Evolutionary conservation across 1,140 invertebrate genomes (phyloP), one percentile per base, ranked within the genome.

Genomic region (Zaprionus inermis): DNA sequence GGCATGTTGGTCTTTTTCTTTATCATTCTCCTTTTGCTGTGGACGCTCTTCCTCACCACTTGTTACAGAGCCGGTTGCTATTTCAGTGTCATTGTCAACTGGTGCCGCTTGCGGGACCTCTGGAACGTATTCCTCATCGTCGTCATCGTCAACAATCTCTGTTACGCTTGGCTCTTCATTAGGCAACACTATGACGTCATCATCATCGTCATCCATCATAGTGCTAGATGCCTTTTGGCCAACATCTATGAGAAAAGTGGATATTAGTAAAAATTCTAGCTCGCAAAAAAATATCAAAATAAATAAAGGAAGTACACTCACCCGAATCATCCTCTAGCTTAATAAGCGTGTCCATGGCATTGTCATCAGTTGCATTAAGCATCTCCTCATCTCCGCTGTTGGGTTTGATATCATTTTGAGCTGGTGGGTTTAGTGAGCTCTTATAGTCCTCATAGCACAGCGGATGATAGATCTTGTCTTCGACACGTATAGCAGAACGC

Each of bases 401-500:
- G n/a, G 54, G 36, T 1, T 52, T 61, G 4, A 61, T 9, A 18
- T 60, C 64, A 36, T 49, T 16, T 32, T 59, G 20, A 1, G 54
- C 64, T 28, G 76, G 90, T 4, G 89, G 89, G 79, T 90, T 90
- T 1, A 91, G 55, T 5, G 90, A 85, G 10, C 78, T 36, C 94
- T 97, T 96, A 81, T 96, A 96, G 93, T 98, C 98, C 79, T 98
- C 96, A 79, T 97, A 96, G 92, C 98, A 99, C 22, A 97, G 92
- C 0, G 97, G 97, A 94, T 99, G 98, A 91, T 97, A 98, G 83
- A 96, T 96, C 80, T 95, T 95, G 1, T 94, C 95, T 38, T 98
- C 95, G 41, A 96, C 95, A 20, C 94, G 93, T 5, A 98, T 93
- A 0, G 98, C 97, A 88, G 97, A 96, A 64, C 95, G 94, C 7